Evolutionary conservation across 2,888 invertebrate species (phyloP).

Genomic region (Hydroisotoma schaefferi): DNA sequence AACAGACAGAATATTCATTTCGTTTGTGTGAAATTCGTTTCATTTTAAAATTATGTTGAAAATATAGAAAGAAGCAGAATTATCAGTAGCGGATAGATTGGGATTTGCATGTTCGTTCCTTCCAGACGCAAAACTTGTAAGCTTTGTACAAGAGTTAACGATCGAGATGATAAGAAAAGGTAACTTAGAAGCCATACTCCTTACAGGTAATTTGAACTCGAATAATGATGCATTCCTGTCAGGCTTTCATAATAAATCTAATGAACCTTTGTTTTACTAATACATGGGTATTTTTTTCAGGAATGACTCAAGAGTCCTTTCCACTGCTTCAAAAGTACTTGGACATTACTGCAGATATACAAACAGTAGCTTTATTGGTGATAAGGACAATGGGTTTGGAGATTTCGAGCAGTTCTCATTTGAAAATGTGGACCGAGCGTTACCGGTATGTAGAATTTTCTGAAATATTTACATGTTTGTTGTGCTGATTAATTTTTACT

Average conservation of each 20-base stretch:
- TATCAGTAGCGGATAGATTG: constrained; percentile 81
- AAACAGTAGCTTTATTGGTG: constrained; percentile 78
- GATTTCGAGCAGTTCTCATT: constrained; percentile 58
- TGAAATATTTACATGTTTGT: background rate
- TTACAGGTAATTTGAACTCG: constrained; percentile 62
- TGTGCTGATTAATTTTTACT: constrained; percentile 15
- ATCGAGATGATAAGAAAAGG: constrained; percentile 70
- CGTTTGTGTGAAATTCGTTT: constrained; percentile 6
- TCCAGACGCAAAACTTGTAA: constrained; percentile 71
- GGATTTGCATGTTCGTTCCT: constrained; percentile 88
- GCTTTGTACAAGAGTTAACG: constrained; percentile 70
- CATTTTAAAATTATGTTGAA: constrained; percentile 20
- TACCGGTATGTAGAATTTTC: constrained; percentile 42
- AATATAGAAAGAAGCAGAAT: constrained; percentile 72
- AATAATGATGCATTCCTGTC: background rate
- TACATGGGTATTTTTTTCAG: constrained; percentile 53
- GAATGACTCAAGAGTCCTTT: constrained; percentile 70
- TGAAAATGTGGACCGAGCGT: constrained; percentile 55
- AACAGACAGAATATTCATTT: background rate
- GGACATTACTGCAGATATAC: constrained; percentile 83
- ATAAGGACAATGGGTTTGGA: constrained; percentile 73
- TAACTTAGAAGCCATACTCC: constrained; percentile 75
- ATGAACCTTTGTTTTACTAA: too few relatives aligned
- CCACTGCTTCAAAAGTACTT: constrained; percentile 80
- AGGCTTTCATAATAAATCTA: background rate